Evolutionary conservation across 2,888 invertebrate genomes (phyloP), one percentile per base, ranked within the genome.

Genomic region (Synergus gifuensis): DNA sequence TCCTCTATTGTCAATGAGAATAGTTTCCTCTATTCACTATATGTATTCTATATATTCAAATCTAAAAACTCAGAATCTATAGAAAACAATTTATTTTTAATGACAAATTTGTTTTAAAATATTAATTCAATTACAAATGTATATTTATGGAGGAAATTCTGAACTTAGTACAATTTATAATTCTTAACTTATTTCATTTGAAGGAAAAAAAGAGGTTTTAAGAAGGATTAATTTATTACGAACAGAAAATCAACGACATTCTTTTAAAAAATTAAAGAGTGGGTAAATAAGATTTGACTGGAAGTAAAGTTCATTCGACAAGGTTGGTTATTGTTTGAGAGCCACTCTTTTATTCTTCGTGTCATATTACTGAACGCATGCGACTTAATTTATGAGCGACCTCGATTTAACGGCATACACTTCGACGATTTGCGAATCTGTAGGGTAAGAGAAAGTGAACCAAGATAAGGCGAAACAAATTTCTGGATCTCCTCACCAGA

Each of bases 261-360:
- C 36, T 36, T n/a, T 4, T 16, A 16, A 2, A 8, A 54, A 8
- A 5, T 8, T 1, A 54, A 9, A 18, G 9, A 18, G 18, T 18
- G 3, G 9, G 8, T 62, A 12, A 28, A 62, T 62, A 62, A 22
- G 22, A 62, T 28, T 62, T 14, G 14, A 28, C 28, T 62, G 14
- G 22, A 28, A 62, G 22, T 62, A 58, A 18, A 28, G 62, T 28
- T 4, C 22, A 62, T 62, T 62, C 28, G 62, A 22, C 62, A 62
- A 22, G 62, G 62, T 62, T 62, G 62, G 62, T 62, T 60, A 60
- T 60, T 60, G 58, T 60, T 62, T 62, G 28, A 28, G 62, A 62
- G 62, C 62, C 58, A 54, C 16, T 54, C 46, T 46, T 46, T 46
- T 46, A 46, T 46, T 11, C 46, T 46, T 46, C 49, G 49, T 16